Evolutionary conservation across 2,888 invertebrate species (phyloP).

Genomic region (Drosophila borealis): DNA sequence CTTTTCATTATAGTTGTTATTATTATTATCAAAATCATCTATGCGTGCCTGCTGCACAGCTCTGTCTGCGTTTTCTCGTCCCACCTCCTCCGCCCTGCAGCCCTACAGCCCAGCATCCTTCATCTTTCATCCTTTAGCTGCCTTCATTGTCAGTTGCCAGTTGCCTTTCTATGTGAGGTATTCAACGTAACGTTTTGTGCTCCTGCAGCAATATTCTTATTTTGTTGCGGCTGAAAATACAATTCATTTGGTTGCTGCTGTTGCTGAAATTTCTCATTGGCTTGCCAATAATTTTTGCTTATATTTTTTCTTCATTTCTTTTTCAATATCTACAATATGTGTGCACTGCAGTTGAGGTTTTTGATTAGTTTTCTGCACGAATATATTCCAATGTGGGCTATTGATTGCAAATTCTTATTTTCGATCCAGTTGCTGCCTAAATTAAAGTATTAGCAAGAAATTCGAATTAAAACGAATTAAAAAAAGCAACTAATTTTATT

Average conservation of each 20-base stretch:
- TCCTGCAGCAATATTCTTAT: conserved; percentile 34
- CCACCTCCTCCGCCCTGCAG: background rate
- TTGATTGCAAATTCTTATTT: conserved; percentile 40
- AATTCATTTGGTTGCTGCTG: conserved; percentile 55
- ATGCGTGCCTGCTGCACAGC: conserved; percentile 38
- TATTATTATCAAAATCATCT: conserved; percentile 67
- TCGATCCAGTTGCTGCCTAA: conserved; percentile 16
- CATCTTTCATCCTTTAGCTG: conserved; percentile 6
- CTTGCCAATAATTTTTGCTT: conserved; percentile 55
- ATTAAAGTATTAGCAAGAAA: conserved; percentile 9
- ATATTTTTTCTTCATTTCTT: conserved; percentile 29
- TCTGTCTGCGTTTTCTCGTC: conserved; percentile 6
- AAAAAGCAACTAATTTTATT: background rate
- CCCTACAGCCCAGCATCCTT: background rate
- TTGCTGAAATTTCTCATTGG: conserved; percentile 58
- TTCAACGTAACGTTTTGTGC: conserved; percentile 38
- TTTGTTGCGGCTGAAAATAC: conserved; percentile 40
- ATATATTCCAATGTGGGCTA: conserved; percentile 38
- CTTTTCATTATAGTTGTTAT: conserved; percentile 56
- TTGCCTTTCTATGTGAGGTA: conserved; percentile 33
- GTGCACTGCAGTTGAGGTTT: conserved; percentile 58
- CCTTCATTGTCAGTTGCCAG: conserved; percentile 57
- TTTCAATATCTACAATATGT: conserved; percentile 14
- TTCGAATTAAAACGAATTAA: conserved; percentile 10
- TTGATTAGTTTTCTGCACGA: conserved; percentile 61